phyloP scores from a whole-genome alignment of 2,113 vertebrate genomes.

The Pygoscelis antarcticus region DNA sequence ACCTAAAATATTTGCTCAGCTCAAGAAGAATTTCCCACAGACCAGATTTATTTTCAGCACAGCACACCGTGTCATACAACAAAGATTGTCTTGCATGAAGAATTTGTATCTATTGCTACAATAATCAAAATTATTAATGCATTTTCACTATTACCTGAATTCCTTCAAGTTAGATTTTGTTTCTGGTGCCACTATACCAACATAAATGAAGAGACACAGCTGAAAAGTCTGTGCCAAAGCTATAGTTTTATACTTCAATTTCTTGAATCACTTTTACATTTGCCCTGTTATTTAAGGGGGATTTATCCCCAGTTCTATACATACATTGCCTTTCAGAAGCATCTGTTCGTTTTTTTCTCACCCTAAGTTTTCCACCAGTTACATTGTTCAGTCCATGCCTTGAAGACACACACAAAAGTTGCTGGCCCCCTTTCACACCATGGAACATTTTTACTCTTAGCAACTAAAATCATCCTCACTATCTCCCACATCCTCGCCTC shows the following conservation, averaged over 20 bases:
- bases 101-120: background rate
- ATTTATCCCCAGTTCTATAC: background rate
- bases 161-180: background rate
- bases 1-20: background rate
- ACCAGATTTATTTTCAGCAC: background rate
- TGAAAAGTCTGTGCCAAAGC: background rate
- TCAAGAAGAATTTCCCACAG: background rate
- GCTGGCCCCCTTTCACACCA: background rate
- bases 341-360: background rate
- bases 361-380: background rate
- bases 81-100: background rate
- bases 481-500: background rate
- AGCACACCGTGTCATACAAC: background rate
- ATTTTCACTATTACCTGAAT: background rate
- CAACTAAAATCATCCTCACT: background rate
- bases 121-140: background rate
- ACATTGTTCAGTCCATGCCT: background rate
- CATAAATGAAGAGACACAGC: background rate
- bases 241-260: background rate
- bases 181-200: background rate
- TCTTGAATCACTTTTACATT: background rate
- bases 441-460: background rate
- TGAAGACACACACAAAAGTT: background rate
- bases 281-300: background rate
- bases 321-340: background rate